Evolutionary conservation across 2,888 invertebrate genomes (phyloP).

Genomic region (Oegoconia quadripuncta): DNA sequence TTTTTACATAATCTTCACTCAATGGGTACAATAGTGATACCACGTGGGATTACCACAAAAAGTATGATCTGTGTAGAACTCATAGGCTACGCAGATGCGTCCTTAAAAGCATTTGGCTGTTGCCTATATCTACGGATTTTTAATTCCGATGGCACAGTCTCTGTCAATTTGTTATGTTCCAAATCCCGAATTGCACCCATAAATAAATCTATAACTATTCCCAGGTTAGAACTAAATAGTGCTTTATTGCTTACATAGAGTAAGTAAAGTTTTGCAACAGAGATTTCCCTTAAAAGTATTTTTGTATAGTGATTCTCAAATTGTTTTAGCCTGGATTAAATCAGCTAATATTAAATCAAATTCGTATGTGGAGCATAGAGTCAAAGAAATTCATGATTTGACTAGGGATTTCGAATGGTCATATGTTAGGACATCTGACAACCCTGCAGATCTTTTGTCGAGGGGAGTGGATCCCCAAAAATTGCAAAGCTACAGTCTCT

Average conservation of each 20-base stretch:
- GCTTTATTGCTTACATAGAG: conserved; percentile 6
- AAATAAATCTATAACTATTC: conserved; percentile 13
- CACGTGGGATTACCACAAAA: neutral
- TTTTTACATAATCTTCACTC: conserved; percentile 1
- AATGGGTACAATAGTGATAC: neutral
- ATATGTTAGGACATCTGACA: neutral
- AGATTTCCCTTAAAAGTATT: too few relatives aligned
- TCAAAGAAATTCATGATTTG: too few relatives aligned
- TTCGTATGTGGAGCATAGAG: too few relatives aligned
- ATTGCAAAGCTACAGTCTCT: neutral
- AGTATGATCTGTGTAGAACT: conserved; percentile 8
- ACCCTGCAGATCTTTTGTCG: neutral
- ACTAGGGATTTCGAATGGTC: too few relatives aligned
- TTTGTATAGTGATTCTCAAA: too few relatives aligned
- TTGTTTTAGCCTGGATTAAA: too few relatives aligned
- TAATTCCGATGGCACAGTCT: conserved; percentile 4
- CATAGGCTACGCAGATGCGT: conserved; percentile 18
- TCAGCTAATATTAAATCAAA: too few relatives aligned
- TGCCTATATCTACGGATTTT: conserved; percentile 17
- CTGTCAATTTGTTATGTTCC: conserved; percentile 11
- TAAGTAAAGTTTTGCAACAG: neutral
- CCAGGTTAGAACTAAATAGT: conserved; percentile 8
- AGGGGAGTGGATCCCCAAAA: conserved; percentile 1
- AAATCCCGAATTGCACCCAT: conserved; percentile 16
- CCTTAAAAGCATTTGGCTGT: conserved; percentile 13